Base-by-base conservation (phyloP, 2,888 invertebrate species). In the Caenorhabditis uteleia region DNA sequence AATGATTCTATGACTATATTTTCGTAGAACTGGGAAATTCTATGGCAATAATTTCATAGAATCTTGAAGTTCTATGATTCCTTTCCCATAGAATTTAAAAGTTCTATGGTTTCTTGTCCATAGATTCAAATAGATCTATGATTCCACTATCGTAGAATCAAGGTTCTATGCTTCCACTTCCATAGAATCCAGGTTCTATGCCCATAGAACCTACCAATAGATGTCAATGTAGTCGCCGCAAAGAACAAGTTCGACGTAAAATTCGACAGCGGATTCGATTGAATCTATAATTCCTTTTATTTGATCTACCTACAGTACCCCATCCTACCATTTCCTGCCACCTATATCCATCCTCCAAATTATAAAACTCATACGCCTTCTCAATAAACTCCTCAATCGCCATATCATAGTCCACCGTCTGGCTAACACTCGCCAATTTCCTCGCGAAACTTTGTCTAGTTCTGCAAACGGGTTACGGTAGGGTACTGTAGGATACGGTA, bases 171-270 rank as follows among this genome's bases (percentile, higher is more conserved):
- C n/a, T n/a, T n/a, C n/a, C n/a, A n/a, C n/a, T n/a, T n/a, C n/a
- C n/a, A 16, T 20, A 25, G 5, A 40, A 10, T 23, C 5, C 10
- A 25, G 7, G 7, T 20, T 39, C 23, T n/a, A 40, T 16, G 2
- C 38, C 3, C 18, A 18, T 25, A 25, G 40, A 25, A 44, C 3
- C 27, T 33, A 60, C 77, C 79, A 33, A 82, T 79, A 0, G 79
- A 78, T 29, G 82, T 79, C 8, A 82, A 65, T 3, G 82, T 79
- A 2, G 82, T 82, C 18, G 78, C 73, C 10, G 77, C 73, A 58
- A 82, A 82, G 48, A 82, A 81, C 7, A 82, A 40, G 34, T 70
- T 73, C 40, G 67, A 69, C 12, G 71, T 71, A 29, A 70, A 59
- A 34, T 68, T 68, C 18, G 70, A 54, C 3, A 70, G 46, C 5